Conservation (phyloP, 1,140 invertebrate genomes). For the Ceratosolen solmsi region DNA sequence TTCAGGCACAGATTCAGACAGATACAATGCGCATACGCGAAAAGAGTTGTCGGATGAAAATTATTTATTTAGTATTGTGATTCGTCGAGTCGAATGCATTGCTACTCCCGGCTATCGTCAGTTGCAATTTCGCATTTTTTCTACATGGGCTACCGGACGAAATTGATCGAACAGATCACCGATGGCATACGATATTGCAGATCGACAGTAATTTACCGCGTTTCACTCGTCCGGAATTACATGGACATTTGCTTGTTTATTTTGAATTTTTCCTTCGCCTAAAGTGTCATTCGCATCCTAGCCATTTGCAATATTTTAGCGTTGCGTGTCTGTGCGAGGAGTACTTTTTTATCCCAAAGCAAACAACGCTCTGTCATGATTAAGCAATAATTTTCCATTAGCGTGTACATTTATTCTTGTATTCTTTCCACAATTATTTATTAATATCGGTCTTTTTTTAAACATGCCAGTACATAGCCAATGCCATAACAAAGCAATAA, state of each 20-base stretch:
- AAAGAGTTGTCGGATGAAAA: conserved; percentile 7
- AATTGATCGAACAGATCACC: conserved; percentile 23
- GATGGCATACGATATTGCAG: conserved; percentile 35
- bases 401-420: too few species aligned
- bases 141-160: conserved; percentile 24
- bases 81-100: not conserved
- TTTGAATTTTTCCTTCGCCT: conserved; percentile 6
- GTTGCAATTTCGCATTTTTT: conserved; percentile 39
- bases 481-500: too few species aligned
- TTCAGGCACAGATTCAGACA: not conserved
- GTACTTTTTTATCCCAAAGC: not conserved
- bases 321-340: not conserved
- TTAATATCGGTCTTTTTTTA: too few species aligned
- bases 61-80: conserved; percentile 39
- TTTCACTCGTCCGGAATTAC: not conserved
- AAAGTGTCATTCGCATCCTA: conserved; percentile 1
- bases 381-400: not conserved
- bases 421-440: too few species aligned
- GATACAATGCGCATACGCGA: not conserved
- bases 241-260: not conserved
- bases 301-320: not conserved
- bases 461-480: too few species aligned
- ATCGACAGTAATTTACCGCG: conserved; percentile 30
- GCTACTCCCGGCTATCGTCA: not conserved
- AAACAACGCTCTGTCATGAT: not conserved